Percentiles rank a stretch among this genome's conserved stretches.
These are phyloP conservation scores for Upupa epops DNA, from an alignment of 2,113 vertebrate species.

Conservation along the genomic window DNA sequence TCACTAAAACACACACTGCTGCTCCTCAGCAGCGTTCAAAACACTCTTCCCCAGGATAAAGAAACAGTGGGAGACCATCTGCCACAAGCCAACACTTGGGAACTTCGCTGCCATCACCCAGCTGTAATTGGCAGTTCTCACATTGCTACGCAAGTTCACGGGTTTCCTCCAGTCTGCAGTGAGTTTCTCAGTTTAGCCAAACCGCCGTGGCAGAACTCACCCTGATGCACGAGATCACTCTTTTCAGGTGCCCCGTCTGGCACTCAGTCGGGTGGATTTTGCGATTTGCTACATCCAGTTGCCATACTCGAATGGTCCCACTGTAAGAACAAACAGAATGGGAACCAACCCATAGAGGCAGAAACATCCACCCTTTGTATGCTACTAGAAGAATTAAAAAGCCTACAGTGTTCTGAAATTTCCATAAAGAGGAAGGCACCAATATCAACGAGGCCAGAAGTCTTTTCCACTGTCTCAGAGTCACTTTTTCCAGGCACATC, in stretches of 20 bases:
- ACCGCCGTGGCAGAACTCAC: constrained; percentile 55
- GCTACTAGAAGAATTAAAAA: neutral
- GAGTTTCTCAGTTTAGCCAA: neutral
- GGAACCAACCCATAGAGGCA: neutral
- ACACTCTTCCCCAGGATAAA: neutral
- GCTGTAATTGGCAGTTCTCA: neutral
- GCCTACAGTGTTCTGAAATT: neutral
- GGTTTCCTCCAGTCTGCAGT: neutral
- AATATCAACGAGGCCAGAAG: neutral
- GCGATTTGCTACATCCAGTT: constrained; percentile 81
- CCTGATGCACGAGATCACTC: constrained; percentile 76
- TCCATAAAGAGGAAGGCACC: neutral
- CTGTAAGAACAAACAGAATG: constrained; percentile 59
- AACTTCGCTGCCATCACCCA: neutral
- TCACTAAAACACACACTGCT: neutral
- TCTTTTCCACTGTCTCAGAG: neutral
- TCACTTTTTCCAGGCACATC: neutral
- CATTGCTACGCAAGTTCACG: neutral
- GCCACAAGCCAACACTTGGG: neutral
- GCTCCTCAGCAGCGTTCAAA: neutral
- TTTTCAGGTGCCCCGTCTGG: constrained; percentile 77
- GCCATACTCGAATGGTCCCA: constrained; percentile 84
- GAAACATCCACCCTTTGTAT: neutral
- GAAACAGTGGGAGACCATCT: neutral
- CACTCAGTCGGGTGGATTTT: constrained; percentile 84